Base-by-base conservation (phyloP, 2,888 invertebrate genomes). In the Dicranocentrus wangi region DNA sequence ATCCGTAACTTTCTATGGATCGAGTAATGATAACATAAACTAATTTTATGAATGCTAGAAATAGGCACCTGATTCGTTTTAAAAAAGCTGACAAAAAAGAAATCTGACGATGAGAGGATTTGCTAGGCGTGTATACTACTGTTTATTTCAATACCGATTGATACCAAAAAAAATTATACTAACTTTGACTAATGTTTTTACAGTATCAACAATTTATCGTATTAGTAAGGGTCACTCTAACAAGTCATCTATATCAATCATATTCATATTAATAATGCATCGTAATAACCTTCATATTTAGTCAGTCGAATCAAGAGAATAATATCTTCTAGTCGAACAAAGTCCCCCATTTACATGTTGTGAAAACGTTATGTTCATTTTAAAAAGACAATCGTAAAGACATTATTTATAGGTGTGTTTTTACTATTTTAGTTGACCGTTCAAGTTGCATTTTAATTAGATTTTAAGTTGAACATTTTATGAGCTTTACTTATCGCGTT, bases 301-400 rank as follows among this genome's bases (percentile, higher is more conserved):
- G 13, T 23, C 43, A 66, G 3, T 39, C 63, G 17, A 70, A 21
- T 42, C 42, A 47, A 51, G 25, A n/a, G 53, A 66, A 71, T 55
- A 28, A 43, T 23, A 51, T 47, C 27, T 7, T 63, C 79, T 80
- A 80, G 79, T 80, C 79, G 66, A 72, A 39, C 65, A 51, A n/a
- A 72, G 79, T 80, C 79, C 66, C 55, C 25, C 7, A 51, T 47
- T 71, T 47, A 53, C 55, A 23, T 55, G 28, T 23, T 55, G 58
- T 32, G 61, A 47, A 42, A 65, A 51, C 28, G 55, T 75, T 75
- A 55, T 55, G 32, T 70, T 70, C 25, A 23, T 72, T 80, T 70
- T 60, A 39, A 60, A 80, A 80, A 80, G 79, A 80, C 79, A 80
- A 80, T 80, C 79, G 28, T 80, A 73, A 80, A 80, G 79, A 80